Percentiles rank a stretch among this genome's conserved stretches.
These are phyloP conservation scores for Cabera pusaria DNA, from an alignment of 2,888 invertebrate species.

Conservation along the genomic window DNA sequence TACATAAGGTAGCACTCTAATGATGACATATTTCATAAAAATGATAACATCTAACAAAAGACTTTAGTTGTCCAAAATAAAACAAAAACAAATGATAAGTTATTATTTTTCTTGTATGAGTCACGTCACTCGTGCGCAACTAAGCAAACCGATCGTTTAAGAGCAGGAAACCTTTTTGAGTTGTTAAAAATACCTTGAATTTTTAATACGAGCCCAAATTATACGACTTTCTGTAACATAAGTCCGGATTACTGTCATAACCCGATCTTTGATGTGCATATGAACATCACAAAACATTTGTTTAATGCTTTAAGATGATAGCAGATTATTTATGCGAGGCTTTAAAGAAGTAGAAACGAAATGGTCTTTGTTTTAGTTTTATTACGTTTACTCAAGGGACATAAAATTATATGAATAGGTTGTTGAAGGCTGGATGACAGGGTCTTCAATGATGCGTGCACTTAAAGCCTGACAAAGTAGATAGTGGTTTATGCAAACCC, in stretches of 20 bases:
- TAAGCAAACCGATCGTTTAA: slow-evolving; percentile 25
- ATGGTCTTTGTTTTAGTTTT: slow-evolving; percentile 35
- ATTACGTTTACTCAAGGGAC: slow-evolving; percentile 20
- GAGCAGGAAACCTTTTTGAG: slow-evolving; percentile 48
- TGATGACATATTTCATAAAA: slow-evolving; percentile 18
- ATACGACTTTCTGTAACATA: slow-evolving; percentile 69
- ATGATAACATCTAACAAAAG: slow-evolving; percentile 24
- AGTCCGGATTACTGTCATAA: slow-evolving; percentile 75
- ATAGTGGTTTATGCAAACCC: slow-evolving; percentile 19
- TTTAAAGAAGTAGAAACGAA: slow-evolving; percentile 50
- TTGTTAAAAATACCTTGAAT: slow-evolving; percentile 65
- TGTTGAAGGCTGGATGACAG: neutral
- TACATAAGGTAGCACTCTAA: slow-evolving; percentile 10
- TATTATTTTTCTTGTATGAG: slow-evolving; percentile 40
- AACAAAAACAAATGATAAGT: slow-evolving; percentile 34
- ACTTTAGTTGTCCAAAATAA: slow-evolving; percentile 27
- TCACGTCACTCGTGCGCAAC: slow-evolving; percentile 38
- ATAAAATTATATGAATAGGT: slow-evolving; percentile 14
- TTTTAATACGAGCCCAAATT: slow-evolving; percentile 71
- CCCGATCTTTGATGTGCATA: slow-evolving; percentile 55
- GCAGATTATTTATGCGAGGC: slow-evolving; percentile 54
- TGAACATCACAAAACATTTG: slow-evolving; percentile 69
- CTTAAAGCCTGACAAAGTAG: slow-evolving; percentile 16
- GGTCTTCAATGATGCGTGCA: slow-evolving; percentile 9
- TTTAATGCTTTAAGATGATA: slow-evolving; percentile 62